These are phyloP conservation scores for Carabus problematicus DNA, from an alignment of 2,888 invertebrate species.

Conservation along the genomic window DNA sequence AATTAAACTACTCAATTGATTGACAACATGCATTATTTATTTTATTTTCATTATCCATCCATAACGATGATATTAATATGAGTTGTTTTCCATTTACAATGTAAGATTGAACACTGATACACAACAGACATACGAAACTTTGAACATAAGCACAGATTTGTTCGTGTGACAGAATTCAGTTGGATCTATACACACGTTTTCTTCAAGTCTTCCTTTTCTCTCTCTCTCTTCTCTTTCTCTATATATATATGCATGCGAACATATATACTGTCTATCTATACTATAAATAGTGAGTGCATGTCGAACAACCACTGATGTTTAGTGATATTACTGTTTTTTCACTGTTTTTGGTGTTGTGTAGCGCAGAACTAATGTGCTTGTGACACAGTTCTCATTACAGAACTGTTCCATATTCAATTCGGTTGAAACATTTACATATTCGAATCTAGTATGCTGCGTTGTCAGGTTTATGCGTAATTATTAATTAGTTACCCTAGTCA, in stretches of 20 bases:
- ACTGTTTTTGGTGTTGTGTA: conserved; percentile 51
- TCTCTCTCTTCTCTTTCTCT: not conserved
- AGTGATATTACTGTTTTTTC: conserved; percentile 46
- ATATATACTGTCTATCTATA: not conserved
- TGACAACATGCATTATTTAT: no score
- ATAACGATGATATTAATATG: no score
- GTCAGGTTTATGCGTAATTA: no score
- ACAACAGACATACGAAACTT: conserved; percentile 1
- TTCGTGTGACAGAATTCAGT: not conserved
- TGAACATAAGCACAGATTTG: conserved; percentile 3
- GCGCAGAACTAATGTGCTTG: conserved; percentile 44
- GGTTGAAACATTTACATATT: conserved; percentile 3
- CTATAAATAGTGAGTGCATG: conserved; percentile 37
- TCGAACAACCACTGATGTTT: conserved; percentile 42
- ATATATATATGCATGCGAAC: not conserved
- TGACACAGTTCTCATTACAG: conserved; percentile 1
- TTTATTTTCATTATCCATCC: no score
- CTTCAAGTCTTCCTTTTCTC: not conserved
- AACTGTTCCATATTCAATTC: conserved; percentile 9
- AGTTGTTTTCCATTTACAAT: no score
- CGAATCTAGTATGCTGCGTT: conserved; percentile 6
- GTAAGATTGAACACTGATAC: not conserved
- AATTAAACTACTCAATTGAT: no score
- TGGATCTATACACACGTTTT: not conserved
- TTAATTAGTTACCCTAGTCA: no score